These are phyloP conservation scores for Drosophila testacea DNA, from an alignment of 2,888 invertebrate genomes.

Conservation along the genomic window DNA sequence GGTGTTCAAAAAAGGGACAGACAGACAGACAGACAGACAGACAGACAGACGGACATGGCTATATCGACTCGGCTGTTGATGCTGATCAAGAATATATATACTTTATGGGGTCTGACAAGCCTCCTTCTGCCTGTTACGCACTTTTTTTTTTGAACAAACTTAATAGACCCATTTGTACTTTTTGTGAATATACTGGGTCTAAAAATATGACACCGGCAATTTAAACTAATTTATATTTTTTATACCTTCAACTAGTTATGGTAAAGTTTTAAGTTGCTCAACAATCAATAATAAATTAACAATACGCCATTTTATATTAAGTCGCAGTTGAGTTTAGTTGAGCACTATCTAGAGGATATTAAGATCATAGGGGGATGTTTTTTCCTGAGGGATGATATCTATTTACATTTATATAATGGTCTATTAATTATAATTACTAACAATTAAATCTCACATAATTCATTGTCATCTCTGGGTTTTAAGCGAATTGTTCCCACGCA, in stretches of 20 bases:
- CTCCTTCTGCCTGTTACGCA: too few species aligned
- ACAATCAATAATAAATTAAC: slow-evolving; percentile 52
- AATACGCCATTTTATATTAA: slow-evolving; percentile 15
- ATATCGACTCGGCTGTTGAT: too few species aligned
- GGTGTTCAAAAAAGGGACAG: too few species aligned
- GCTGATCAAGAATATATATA: too few species aligned
- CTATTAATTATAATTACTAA: slow-evolving; percentile 4
- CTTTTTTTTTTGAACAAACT: too few species aligned
- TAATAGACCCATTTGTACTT: too few species aligned
- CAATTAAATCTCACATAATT: slow-evolving; percentile 5
- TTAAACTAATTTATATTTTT: slow-evolving; percentile 51
- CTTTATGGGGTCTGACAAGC: too few species aligned
- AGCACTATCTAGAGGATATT: not conserved
- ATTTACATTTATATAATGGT: not conserved
- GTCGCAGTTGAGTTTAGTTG: not conserved
- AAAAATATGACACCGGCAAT: slow-evolving; percentile 52
- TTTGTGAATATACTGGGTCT: too few species aligned
- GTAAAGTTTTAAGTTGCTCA: slow-evolving; percentile 31
- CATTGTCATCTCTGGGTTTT: slow-evolving; percentile 9
- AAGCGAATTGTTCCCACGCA: slow-evolving; percentile 41
- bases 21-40: too few species aligned
- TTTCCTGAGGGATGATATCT: not conserved
- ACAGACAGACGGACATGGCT: too few species aligned
- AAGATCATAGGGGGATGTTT: not conserved
- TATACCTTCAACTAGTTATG: slow-evolving; percentile 38